Evolutionary conservation across 2,888 invertebrate species (phyloP).

Genomic region (Boloria selene): DNA sequence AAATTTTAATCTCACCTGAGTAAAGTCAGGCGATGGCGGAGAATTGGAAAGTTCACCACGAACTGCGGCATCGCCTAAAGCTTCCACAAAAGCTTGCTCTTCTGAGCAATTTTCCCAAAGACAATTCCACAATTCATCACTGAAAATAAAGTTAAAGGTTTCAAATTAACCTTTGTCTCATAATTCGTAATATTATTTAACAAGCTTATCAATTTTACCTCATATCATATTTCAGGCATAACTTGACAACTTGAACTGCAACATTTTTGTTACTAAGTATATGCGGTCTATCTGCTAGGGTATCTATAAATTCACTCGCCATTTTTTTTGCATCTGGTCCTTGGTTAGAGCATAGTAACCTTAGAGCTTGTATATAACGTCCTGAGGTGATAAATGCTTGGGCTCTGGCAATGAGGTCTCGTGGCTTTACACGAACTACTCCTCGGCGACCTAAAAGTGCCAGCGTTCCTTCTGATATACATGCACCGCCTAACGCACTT

Average conservation of each 20-base stretch:
- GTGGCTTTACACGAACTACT: conserved; percentile 84
- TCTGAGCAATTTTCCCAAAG: conserved; percentile 76
- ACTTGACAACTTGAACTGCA: conserved; percentile 64
- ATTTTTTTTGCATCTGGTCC: conserved; percentile 56
- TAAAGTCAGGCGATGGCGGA: conserved; percentile 81
- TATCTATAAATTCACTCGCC: conserved; percentile 55
- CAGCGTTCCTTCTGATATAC: conserved; percentile 79
- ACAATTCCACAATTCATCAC: conserved; percentile 68
- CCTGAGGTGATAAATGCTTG: conserved; percentile 82
- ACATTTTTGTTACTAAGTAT: conserved; percentile 61
- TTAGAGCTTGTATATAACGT: conserved; percentile 76
- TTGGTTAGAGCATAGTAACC: conserved; percentile 60
- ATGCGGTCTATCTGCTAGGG: conserved; percentile 63
- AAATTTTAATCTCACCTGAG: conserved; percentile 70
- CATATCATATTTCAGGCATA: conserved; percentile 67
- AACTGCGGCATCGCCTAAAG: conserved; percentile 85
- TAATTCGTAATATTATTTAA: no score
- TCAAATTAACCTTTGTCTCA: no score
- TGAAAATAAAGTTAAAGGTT: conserved; percentile 40
- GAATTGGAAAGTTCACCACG: conserved; percentile 82
- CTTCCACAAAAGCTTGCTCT: conserved; percentile 83
- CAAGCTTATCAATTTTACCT: conserved; percentile 47
- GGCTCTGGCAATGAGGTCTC: conserved; percentile 82
- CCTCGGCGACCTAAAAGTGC: conserved; percentile 84
- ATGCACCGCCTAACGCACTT: conserved; percentile 76